Conservation (phyloP, 2,113 vertebrate genomes). For the Pygoscelis adeliae region DNA sequence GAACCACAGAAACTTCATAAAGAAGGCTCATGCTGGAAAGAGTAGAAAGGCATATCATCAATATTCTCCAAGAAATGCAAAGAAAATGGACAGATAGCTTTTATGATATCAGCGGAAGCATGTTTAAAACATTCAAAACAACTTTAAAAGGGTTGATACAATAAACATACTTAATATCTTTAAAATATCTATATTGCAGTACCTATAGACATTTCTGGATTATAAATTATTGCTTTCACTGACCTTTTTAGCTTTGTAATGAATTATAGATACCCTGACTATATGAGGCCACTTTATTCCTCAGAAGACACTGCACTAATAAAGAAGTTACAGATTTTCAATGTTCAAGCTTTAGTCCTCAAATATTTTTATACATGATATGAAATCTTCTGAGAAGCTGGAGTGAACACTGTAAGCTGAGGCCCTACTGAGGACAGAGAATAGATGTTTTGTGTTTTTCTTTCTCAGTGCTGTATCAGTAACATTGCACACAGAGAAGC, state of each 20-base stretch:
- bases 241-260: neutral
- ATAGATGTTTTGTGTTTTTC: neutral
- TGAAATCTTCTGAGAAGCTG: neutral
- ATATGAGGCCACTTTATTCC: neutral
- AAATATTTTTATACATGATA: neutral
- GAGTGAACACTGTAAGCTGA: neutral
- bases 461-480: neutral
- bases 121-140: neutral
- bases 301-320: neutral
- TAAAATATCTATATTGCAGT: neutral
- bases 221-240: neutral
- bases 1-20: neutral
- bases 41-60: neutral
- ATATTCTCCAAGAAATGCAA: neutral
- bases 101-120: neutral
- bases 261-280: neutral
- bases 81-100: neutral
- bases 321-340: neutral
- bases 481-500: neutral
- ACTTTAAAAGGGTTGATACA: neutral
- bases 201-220: neutral
- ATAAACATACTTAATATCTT: neutral
- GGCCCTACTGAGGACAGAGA: neutral
- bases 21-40: neutral
- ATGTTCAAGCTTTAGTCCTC: neutral